These are phyloP conservation scores for Phainopepla nitens DNA, from an alignment of 2,113 vertebrate species.

Conservation along the genomic window DNA sequence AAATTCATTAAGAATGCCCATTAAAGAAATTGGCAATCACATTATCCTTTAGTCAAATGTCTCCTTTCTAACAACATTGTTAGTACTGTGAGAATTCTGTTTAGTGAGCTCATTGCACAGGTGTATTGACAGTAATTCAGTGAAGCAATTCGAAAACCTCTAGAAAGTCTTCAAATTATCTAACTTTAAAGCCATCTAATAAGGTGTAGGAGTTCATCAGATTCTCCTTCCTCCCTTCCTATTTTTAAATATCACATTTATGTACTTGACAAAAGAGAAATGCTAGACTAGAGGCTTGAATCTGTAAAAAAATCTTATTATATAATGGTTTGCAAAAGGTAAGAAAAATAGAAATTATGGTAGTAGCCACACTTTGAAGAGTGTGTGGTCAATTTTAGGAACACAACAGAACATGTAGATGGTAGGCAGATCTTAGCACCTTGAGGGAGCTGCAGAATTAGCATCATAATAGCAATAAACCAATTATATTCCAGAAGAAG, in stretches of 20 bases:
- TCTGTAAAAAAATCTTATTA: background rate
- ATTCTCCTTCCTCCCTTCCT: background rate
- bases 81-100: slow-evolving; percentile 50
- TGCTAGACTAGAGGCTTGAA: background rate
- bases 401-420: background rate
- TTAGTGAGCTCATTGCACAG: slow-evolving; percentile 23
- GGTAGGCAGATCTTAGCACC: background rate
- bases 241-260: slow-evolving; percentile 2
- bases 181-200: background rate
- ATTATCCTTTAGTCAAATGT: slow-evolving; percentile 66
- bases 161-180: background rate
- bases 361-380: background rate
- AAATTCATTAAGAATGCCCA: slow-evolving; percentile 72
- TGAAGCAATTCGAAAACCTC: slow-evolving; percentile 28
- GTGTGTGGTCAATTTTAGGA: background rate
- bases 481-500: background rate
- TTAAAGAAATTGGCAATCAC: slow-evolving; percentile 70
- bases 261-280: background rate
- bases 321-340: slow-evolving; percentile 3
- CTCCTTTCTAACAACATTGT: slow-evolving; percentile 60
- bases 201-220: background rate
- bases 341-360: background rate
- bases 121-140: slow-evolving; percentile 32
- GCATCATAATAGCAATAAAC: background rate
- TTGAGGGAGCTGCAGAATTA: background rate